Base-by-base conservation (phyloP, 2,888 invertebrate species). In the Yponomeuta malinellus region DNA sequence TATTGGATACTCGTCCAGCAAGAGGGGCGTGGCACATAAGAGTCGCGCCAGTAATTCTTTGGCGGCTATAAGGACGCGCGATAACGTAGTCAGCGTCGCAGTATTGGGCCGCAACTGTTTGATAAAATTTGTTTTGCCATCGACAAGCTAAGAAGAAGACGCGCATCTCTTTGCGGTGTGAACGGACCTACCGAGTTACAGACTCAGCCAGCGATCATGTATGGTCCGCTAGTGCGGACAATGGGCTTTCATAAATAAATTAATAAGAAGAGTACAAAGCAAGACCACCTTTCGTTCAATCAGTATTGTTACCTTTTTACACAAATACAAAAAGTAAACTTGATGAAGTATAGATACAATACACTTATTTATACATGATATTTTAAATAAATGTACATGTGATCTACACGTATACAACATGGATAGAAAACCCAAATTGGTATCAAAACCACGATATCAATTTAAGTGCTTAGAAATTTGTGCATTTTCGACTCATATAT, bases 391-490 rank as follows among this genome's bases (percentile, higher is more conserved):
- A 71, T 71, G 76, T 76, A 78, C 76, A 78, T 79, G 81, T 79
- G 78, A 76, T 76, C 81, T 85, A 86, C 76, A 84, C 82, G 83
- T 85, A 87, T 87, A 88, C 85, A 79, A 85, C 83, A 85, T 78
- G 77, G 78, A 83, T 85, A 83, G 77, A 78, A 77, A 78, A 77
- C 74, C 74, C 64, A 72, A 63, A 64, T 71, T 10, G 8, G 79
- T 78, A 83, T 80, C 84, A 84, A 83, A 83, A 82, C 78, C 80
- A 84, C 83, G 80, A 81, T 82, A 84, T 23, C 83, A 74, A 81
- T 81, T 81, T 77, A 86, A 80, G 82, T 84, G 84, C 82, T 76
- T 79, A 81, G 82, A 83, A 84, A 81, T 89, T 89, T 90, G 90
- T 90, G 90, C 90, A 81, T 82, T 66, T 76, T 72, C 78, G 79